Evolutionary conservation across 2,888 invertebrate genomes (phyloP).

Genomic region (Cheilosia grossa): DNA sequence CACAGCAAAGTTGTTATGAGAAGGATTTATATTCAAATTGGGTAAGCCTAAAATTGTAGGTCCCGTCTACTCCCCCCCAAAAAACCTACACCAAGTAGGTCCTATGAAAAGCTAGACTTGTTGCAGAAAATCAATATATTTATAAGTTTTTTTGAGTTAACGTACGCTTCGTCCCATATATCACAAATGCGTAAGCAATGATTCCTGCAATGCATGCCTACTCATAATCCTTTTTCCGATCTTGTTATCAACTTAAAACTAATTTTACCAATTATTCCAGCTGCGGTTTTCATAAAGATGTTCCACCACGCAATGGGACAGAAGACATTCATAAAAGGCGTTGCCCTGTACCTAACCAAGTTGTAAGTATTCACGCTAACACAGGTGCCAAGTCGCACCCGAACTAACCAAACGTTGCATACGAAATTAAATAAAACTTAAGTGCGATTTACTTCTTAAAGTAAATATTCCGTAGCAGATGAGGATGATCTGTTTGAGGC

Average conservation of each 20-base stretch:
- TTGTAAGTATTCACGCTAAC: slow-evolving; percentile 79
- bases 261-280: slow-evolving; percentile 44
- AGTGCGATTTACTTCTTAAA: slow-evolving; percentile 77
- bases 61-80: too few species aligned
- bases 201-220: too few species aligned
- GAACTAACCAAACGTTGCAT: slow-evolving; percentile 10
- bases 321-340: slow-evolving; percentile 79
- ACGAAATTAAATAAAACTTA: slow-evolving; percentile 47
- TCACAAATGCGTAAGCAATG: too few species aligned
- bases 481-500: slow-evolving; percentile 80
- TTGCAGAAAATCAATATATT: too few species aligned
- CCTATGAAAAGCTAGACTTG: not conserved
- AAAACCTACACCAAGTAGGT: too few species aligned
- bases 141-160: too few species aligned
- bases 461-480: slow-evolving; percentile 80
- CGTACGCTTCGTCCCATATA: too few species aligned
- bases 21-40: too few species aligned
- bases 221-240: not conserved
- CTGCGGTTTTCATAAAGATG: slow-evolving; percentile 81
- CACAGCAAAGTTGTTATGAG: too few species aligned
- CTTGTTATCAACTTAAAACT: not conserved
- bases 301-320: slow-evolving; percentile 81
- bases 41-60: too few species aligned
- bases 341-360: slow-evolving; percentile 78
- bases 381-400: not conserved